A percentile compares a stretch with the other conserved stretches of the same genome.
Evolutionary conservation across 2,888 invertebrate species (phyloP).

Genomic region (Drosophila trichaetosa): DNA sequence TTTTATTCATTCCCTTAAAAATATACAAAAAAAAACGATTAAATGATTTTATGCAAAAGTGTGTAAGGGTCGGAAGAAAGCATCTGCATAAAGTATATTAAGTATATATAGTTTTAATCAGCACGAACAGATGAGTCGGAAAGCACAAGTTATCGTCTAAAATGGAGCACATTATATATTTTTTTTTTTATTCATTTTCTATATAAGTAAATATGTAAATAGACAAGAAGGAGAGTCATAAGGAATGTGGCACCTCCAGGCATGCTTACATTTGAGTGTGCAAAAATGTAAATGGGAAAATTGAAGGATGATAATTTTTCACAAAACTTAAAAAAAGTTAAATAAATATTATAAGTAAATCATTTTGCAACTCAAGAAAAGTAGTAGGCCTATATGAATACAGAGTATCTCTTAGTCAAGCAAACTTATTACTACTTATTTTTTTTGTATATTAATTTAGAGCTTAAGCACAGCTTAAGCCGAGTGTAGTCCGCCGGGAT

Average conservation of each 20-base stretch:
- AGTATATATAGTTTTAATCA: neutral
- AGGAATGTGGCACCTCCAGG: neutral
- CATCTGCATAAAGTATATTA: neutral
- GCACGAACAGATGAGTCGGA: fast-evolving
- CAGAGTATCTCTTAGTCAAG: neutral
- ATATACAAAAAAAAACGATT: neutral
- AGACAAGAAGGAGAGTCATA: neutral
- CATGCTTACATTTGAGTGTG: neutral
- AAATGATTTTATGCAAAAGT: neutral
- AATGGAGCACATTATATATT: neutral
- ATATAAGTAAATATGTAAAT: neutral
- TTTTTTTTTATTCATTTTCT: no score
- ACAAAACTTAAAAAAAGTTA: neutral
- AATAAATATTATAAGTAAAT: neutral
- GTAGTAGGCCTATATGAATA: neutral
- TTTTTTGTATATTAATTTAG: slow-evolving; percentile 21
- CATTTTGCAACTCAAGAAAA: neutral
- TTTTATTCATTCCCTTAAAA: neutral
- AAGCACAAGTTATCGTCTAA: neutral
- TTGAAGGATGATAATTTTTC: neutral
- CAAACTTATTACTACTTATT: neutral
- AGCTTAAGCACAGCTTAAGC: neutral
- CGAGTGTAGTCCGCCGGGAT: neutral
- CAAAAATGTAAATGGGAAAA: neutral
- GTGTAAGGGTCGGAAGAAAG: neutral